Evolutionary conservation across 2,113 vertebrate genomes (phyloP), one percentile per base, ranked within the genome.

Genomic region (Lethenteron camtschaticum): DNA sequence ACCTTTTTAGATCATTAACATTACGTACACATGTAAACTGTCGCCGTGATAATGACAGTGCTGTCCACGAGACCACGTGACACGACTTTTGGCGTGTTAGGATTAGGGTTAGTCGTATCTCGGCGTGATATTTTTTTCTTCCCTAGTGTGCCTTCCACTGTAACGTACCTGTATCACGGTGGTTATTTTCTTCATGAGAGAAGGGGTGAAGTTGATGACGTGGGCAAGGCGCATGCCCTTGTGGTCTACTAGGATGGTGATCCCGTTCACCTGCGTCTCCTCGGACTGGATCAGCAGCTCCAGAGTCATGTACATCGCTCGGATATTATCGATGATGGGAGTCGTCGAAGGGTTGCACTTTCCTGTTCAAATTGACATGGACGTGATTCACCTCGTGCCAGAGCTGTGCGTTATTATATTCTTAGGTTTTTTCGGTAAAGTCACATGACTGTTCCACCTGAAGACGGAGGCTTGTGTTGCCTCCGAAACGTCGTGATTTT

Each of bases 261-360:
- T 85, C 69, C 94, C 94, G 71, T 99, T 99, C 75, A 99, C 94
- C 76, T 99, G 94, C 9, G 89, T 91, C 75, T 95, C 90, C 81
- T 99, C 94, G 1, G 90, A 84, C 78, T 95, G 89, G 78, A 99
- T 89, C 76, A 99, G 83, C 78, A 96, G 96, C 81, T 99, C 94
- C 78, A 99, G 80, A 0, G 90, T 95, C 81, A 99, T 80, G 77
- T 96, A 99, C 75, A 96, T 81, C 73, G 88, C 92, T 73, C 90
- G 85, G 76, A 99, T 85, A 68, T 94, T 96, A 80, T 96, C 94
- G 1, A 91, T 91, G 78, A 96, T 92, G 1, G 90, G 89, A 57
- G 91, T 96, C 79, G 84, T 84, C 72, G 85, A 88, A 4, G 90
- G 87, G 73, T 84, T 90, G 91, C 94, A 99, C 76, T 85, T 89